Evolutionary conservation across 2,113 vertebrate genomes (phyloP), one percentile per base, ranked within the genome.

Genomic region (Lethenteron camtschaticum): DNA sequence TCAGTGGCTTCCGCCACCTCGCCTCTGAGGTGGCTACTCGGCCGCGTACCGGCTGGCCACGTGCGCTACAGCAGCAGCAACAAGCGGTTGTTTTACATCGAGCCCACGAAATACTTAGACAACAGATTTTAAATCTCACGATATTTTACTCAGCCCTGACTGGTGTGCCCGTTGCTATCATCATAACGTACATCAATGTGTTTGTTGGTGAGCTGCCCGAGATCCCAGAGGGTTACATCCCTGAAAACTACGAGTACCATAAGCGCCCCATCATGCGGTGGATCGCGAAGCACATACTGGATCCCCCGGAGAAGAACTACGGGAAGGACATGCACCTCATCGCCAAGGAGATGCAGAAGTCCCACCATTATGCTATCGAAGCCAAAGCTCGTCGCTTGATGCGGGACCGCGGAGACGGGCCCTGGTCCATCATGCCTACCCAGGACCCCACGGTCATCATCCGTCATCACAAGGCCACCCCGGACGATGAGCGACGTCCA

Each of bases 191-290:
- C 18, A 80, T 89, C 72, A 96, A 97, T 75, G 1, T 97, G 72
- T 92, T 95, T 57, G 73, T 94, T 57, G 89, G 91, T 77, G 84
- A 94, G 75, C 81, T 95, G 76, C 83, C 77, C 70, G 90, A 95
- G 77, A 84, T 80, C 73, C 89, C 92, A 2, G 90, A 95, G 75
- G 87, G 73, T 70, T 96, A 96, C 57, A 16, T 83, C 72, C 91
- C 92, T 9, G 87, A 97, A 3, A 72, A 88, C 73, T 97, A 88
- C 88, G 92, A 97, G 68, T 96, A 97, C 75, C 83, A 84, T 75
- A 86, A 85, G 94, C 92, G 97, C 71, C 94, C 94, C 70, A 90
- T 97, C 78, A 90, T 79, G 71, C 83, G 90, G 72, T 96, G 86
- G 85, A 86, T 99, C 72, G 70, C 79, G 24, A 79, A 82, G 58